These are phyloP conservation scores for Zaprionus vittiger DNA, from an alignment of 1,140 invertebrate species.

Conservation along the genomic window DNA sequence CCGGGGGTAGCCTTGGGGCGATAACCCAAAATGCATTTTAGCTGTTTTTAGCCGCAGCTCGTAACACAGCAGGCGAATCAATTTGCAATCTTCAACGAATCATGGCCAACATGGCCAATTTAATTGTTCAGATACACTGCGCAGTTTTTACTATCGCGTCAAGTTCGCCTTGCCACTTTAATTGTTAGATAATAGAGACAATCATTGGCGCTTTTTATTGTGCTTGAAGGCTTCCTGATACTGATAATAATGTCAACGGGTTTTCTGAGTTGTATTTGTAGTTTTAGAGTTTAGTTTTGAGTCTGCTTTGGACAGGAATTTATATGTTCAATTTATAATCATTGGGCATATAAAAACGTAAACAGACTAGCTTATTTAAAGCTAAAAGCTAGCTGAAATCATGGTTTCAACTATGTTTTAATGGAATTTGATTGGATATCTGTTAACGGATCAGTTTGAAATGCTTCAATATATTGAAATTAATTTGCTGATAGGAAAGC, in stretches of 20 bases:
- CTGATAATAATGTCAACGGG: not conserved
- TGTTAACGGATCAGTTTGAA: no score
- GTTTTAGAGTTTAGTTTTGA: not conserved
- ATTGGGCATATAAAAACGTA: not conserved
- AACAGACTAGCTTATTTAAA: not conserved
- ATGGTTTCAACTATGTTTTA: no score
- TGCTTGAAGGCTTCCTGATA: not conserved
- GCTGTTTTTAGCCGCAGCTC: conserved; percentile 18
- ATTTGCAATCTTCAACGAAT: conserved; percentile 13
- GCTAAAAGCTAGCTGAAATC: not conserved
- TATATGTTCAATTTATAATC: not conserved
- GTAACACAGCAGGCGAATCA: conserved; percentile 36
- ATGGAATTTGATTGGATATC: no score
- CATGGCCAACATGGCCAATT: not conserved
- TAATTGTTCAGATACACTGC: not conserved
- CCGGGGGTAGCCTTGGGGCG: no score
- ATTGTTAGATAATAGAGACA: conserved; percentile 6
- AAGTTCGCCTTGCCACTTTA: not conserved
- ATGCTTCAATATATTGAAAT: no score
- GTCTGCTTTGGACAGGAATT: not conserved
- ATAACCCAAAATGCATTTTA: conserved; percentile 17
- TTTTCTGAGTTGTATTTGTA: not conserved
- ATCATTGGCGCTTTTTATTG: not conserved
- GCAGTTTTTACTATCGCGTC: not conserved
- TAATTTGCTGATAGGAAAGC: no score